Evolutionary conservation across 2,888 invertebrate species (phyloP), one percentile per base, ranked within the genome.

Genomic region (Scaeva pyrastri): DNA sequence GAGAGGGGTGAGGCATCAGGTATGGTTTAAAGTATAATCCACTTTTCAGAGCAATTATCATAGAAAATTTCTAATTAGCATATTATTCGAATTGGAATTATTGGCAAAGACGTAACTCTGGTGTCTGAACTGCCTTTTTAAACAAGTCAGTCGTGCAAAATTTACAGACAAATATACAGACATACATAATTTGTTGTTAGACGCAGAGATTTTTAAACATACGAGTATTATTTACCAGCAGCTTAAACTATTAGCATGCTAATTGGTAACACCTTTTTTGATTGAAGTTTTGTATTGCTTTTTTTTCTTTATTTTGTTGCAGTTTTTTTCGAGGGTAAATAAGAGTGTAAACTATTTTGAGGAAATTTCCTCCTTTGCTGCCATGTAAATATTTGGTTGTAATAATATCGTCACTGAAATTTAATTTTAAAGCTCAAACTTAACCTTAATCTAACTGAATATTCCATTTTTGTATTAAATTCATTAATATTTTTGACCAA

Each of bases 21-120:
- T 31, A 31, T 31, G 31, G 31, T 31, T 31, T 31, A 31, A 31
- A 7, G 31, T 5, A 16, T 66, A 58, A 60, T 66, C 66, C 36
- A 66, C 50, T 50, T 66, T 68, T 48, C 78, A 45, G 64, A 48
- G 26, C 56, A 79, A 73, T 73, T 78, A 64, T 48, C 72, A 66
- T 56, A 48, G n/a, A 66, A 48, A 66, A 45, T 64, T 73, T 66
- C 8, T 16, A 64, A 79, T 78, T 78, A 64, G 64, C 64, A 72
- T 72, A 62, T 56, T 72, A 56, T 71, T 77, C 21, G 56, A 21
- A 55, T 66, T 66, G 62, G 72, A 52, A 66, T 39, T 31, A 31
- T 14, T 48, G 19, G 14, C 14, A 56, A n/a, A 7, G n/a, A 56
- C 16, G 48, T 21, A 41, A 45, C 26, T 4, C 31, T 31, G 31